phyloP scores from a whole-genome alignment of 2,888 invertebrate species.

The Drosophila borborema region DNA sequence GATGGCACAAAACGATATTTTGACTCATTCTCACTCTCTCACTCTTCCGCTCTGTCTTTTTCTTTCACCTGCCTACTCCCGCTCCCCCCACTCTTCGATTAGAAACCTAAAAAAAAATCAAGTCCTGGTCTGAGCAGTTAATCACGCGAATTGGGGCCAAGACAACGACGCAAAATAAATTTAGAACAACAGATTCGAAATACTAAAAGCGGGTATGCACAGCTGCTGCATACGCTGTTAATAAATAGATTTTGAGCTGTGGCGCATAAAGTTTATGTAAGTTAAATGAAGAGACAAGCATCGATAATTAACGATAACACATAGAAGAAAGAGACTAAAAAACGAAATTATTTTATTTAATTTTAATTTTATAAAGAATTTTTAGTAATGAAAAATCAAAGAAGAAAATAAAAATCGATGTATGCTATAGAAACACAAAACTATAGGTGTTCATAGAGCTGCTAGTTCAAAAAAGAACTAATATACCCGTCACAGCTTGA shows the following conservation, averaged over 20 bases:
- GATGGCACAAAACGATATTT: slow-evolving; percentile 33
- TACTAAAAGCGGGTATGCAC: background rate
- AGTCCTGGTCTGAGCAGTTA: slow-evolving; percentile 64
- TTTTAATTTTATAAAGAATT: no score
- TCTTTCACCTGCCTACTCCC: background rate
- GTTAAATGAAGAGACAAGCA: no score
- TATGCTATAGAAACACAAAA: no score
- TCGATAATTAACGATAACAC: no score
- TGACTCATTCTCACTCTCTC: background rate
- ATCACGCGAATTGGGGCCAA: slow-evolving; percentile 57
- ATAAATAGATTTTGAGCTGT: no score
- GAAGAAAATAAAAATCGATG: no score
- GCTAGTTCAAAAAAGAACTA: background rate
- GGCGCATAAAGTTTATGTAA: no score
- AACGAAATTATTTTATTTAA: no score
- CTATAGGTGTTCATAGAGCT: no score
- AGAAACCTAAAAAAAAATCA: slow-evolving; percentile 14
- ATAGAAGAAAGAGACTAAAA: no score
- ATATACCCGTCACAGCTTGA: background rate
- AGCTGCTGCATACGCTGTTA: background rate
- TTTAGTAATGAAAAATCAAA: no score
- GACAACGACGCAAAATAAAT: slow-evolving; percentile 16
- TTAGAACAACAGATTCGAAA: background rate
- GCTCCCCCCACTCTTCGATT: background rate
- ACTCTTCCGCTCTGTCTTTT: no score